Conservation (phyloP, 1,140 invertebrate genomes). For the Drosophila subpulchrella region DNA sequence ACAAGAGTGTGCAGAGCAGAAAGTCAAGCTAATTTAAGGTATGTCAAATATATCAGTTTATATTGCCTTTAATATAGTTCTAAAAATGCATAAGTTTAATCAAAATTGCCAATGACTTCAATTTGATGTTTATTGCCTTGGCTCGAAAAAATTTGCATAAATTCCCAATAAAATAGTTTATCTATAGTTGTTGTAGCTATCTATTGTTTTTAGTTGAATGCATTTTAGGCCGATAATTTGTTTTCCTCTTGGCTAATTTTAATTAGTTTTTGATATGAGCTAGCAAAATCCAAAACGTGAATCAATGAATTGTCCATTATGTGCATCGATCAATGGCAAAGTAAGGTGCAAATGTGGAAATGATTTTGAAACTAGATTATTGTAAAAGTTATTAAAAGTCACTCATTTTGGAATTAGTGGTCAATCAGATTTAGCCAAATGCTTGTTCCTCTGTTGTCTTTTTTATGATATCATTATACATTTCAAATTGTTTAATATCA, state of each 20-base stretch:
- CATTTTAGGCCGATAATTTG: conserved; percentile 19
- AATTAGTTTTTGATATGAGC: conserved; percentile 36
- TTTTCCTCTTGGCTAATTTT: conserved; percentile 27
- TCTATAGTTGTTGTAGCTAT: too few species aligned
- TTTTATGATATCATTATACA: too few species aligned
- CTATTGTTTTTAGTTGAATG: conserved; percentile 39
- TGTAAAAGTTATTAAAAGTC: not conserved
- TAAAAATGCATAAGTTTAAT: not conserved
- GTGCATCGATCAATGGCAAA: conserved; percentile 3
- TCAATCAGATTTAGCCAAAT: too few species aligned
- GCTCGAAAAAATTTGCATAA: conserved; percentile 7
- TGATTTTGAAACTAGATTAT: not conserved
- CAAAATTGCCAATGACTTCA: not conserved
- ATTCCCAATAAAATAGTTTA: not conserved
- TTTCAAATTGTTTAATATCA: too few species aligned
- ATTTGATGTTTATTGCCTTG: not conserved
- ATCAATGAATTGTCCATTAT: conserved; percentile 20
- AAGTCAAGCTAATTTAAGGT: conserved; percentile 36
- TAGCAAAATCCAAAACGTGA: not conserved
- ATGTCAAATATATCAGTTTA: not conserved
- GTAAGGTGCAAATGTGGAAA: not conserved
- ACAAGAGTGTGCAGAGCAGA: conserved; percentile 5
- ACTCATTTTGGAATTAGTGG: too few species aligned
- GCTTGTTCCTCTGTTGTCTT: too few species aligned
- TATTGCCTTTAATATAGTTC: not conserved